Base-by-base conservation (phyloP, 2,113 vertebrate species). In the Myotis davidii region DNA sequence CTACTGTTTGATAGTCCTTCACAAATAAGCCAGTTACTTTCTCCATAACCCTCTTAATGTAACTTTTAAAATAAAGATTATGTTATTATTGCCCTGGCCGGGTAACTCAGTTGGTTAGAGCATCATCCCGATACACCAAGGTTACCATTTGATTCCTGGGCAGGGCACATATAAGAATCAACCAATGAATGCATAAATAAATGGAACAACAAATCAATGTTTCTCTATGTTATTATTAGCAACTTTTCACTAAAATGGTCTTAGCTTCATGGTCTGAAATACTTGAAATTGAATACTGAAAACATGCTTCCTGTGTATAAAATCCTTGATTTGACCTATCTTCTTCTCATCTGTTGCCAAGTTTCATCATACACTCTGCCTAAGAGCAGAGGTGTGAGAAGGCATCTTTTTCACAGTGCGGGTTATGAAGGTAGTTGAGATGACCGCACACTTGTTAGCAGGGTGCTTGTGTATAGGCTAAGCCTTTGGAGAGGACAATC, bases 371-470 rank as follows among this genome's bases (percentile, higher is more conserved):
- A 65, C 3, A 64, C 5, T 29, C 5, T 12, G 3, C 34, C 45
- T 42, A 27, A 50, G 0, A 27, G 25, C 23, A 64, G 21, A 59
- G 13, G 21, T 23, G 29, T 70, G 20, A 73, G 12, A 27, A 25
- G 25, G 79, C 20, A 17, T 32, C 73, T 32, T 48, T 64, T 25
- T 17, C 16, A 37, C 20, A 23, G 45, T 7, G 4, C 3, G 0
- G 70, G 70, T 4, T 32, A 32, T 25, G 52, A 67, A 83, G 37
- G 21, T 0, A 20, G 27, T 0, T 16, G 50, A 48, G n/a, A 32
- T 14, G 2, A 32, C 45, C 17, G 12, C 37, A 7, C 3, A 0
- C 18, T 23, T 21, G 59, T n/a, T 6, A 9, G 11, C 2, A 16
- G 21, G 39, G 85, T 32, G 21, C 32, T 7, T 0, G 0, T 16